Percentiles rank a stretch among this genome's conserved stretches.
These are phyloP conservation scores for Bellardia pandia DNA, from an alignment of 2,888 invertebrate genomes.

Conservation along the genomic window DNA sequence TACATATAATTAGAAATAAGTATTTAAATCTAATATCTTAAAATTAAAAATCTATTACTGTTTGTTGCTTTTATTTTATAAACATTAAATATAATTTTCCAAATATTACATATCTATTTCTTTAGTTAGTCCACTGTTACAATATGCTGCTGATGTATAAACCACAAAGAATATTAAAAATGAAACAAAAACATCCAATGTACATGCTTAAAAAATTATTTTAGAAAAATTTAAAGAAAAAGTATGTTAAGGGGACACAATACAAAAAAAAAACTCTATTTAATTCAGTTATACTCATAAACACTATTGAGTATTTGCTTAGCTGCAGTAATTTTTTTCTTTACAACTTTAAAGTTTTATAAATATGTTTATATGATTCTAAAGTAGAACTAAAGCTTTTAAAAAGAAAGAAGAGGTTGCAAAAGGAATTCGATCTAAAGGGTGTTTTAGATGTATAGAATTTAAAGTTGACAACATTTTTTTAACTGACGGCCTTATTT, in stretches of 20 bases:
- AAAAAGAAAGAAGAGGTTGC: too few species aligned
- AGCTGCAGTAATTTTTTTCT: not conserved
- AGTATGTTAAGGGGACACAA: conserved; percentile 13
- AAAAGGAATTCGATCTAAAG: too few species aligned
- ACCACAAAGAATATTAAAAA: conserved; percentile 7
- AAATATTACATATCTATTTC: not conserved
- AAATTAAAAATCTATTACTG: too few species aligned
- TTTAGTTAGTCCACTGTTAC: not conserved
- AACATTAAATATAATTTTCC: not conserved
- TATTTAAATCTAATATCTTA: too few species aligned
- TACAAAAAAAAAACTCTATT: conserved; percentile 4
- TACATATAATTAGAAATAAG: too few species aligned
- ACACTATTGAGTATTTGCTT: not conserved
- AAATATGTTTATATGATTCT: too few species aligned
- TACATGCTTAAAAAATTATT: conserved; percentile 25
- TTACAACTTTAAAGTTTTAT: not conserved
- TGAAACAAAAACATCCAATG: too few species aligned
- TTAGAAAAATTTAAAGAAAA: conserved; percentile 24
- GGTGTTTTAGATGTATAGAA: too few species aligned
- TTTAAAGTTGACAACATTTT: too few species aligned
- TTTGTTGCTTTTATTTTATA: too few species aligned
- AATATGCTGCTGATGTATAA: not conserved
- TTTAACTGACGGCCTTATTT: too few species aligned
- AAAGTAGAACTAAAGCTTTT: too few species aligned
- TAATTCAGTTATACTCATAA: not conserved